Evolutionary conservation across 1,140 invertebrate species (phyloP), one percentile per base, ranked within the genome.

Genomic region (Idris sp.): DNA sequence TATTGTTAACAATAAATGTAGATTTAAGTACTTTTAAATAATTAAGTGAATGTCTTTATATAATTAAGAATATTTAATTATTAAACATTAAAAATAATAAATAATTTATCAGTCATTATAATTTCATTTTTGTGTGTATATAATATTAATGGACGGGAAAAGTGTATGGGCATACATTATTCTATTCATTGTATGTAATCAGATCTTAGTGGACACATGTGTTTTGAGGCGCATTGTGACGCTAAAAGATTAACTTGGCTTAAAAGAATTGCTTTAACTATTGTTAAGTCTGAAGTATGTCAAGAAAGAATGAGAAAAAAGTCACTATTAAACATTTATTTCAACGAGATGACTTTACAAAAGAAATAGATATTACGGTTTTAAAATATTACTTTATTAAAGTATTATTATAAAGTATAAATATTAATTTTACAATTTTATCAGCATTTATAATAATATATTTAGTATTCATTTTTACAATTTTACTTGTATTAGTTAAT

Each of bases 241-340:
- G 49, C 33, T 56, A 62, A 72, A 62, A 62, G 68, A 62, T 28
- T 58, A 62, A 72, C 68, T 62, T 43, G 40, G 16, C 56, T 58
- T 28, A 58, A n/a, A n/a, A 62, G 58, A 62, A 41, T 19, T 46
- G 49, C 38, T 30, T 62, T 62, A 56, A 62, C 68, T 40, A 62
- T 72, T 72, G 68, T 62, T 13, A 49, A 62, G 49, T 72, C 31
- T 72, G 58, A 62, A 72, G 58, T 72, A 56, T 72, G 56, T 62
- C 58, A 72, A 62, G 68, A 61, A 48, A 62, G 58, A 62, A 72
- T 62, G 67, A 26, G 53, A 49, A 48, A 72, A 72, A 54, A 38
- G 61, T n/a, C n/a, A n/a, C n/a, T n/a, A n/a, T n/a, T n/a, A n/a
- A n/a, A n/a, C n/a, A n/a, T n/a, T n/a, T n/a, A n/a, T n/a, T n/a